Percentiles rank a stretch among this genome's conserved stretches.
Conservation (phyloP, 2,888 invertebrate species). For the Cantharis nigra region DNA sequence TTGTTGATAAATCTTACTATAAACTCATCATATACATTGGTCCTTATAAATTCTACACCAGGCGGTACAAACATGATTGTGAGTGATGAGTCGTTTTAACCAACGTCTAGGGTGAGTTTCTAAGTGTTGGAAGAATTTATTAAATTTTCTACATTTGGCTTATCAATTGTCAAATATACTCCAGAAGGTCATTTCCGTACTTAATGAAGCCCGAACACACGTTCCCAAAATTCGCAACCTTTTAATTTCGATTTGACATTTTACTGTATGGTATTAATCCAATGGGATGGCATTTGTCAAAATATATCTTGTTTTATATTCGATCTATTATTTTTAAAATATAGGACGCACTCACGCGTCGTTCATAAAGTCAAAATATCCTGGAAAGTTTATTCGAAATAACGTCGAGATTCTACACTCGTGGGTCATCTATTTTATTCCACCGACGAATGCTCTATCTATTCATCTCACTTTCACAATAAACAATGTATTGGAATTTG, state of each 20-base stretch:
- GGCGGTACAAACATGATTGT: neutral
- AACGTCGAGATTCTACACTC: conserved; percentile 17
- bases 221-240: conserved; percentile 10
- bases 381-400: conserved; percentile 5
- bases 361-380: conserved; percentile 17
- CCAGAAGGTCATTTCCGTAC: neutral
- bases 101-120: neutral
- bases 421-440: conserved; percentile 29
- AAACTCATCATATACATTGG: conserved; percentile 1
- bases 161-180: neutral
- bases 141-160: neutral
- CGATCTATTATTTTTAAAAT: neutral
- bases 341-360: neutral
- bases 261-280: conserved; percentile 15
- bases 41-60: neutral
- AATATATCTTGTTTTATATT: neutral
- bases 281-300: conserved; percentile 21
- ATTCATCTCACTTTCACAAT: conserved; percentile 43
- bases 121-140: neutral
- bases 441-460: conserved; percentile 22
- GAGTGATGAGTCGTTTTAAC: neutral
- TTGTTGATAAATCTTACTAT: conserved; percentile 26
- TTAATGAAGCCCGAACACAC: conserved; percentile 14
- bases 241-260: conserved; percentile 21
- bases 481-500: conserved; percentile 54